Evolutionary conservation across 2,113 vertebrate genomes (phyloP).

Genomic region (Cavia aperea): DNA sequence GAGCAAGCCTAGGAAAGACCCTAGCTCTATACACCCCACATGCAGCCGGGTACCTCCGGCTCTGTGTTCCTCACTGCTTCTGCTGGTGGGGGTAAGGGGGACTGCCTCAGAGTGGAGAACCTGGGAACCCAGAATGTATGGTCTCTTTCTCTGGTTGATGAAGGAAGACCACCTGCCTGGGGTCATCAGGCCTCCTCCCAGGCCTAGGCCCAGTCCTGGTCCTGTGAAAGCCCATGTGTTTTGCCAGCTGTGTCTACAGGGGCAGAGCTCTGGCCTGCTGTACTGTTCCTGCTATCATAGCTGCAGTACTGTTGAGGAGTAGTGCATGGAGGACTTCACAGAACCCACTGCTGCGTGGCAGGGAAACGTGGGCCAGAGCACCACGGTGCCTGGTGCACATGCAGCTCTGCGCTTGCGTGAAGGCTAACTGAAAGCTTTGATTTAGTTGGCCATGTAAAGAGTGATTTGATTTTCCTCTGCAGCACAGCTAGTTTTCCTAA

Average conservation of each 20-base stretch:
- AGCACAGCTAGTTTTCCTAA: neutral
- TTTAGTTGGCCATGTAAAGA: neutral
- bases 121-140: rapidly evolving
- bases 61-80: neutral
- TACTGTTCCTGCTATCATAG: rapidly evolving
- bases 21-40: rapidly evolving
- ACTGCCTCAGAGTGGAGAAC: rapidly evolving
- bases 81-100: neutral
- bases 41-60: too few species aligned
- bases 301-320: rapidly evolving
- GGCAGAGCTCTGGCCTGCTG: rapidly evolving
- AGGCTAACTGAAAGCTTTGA: neutral
- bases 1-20: neutral
- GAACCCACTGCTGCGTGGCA: neutral
- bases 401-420: neutral
- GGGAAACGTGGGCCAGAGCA: rapidly evolving
- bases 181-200: neutral
- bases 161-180: neutral
- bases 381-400: rapidly evolving
- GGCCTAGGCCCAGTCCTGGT: neutral
- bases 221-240: rapidly evolving
- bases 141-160: neutral
- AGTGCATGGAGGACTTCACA: rapidly evolving
- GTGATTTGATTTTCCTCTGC: neutral
- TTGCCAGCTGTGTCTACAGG: rapidly evolving